These are phyloP conservation scores for Tetragonula clypearis DNA, from an alignment of 1,140 invertebrate genomes.

Conservation along the genomic window DNA sequence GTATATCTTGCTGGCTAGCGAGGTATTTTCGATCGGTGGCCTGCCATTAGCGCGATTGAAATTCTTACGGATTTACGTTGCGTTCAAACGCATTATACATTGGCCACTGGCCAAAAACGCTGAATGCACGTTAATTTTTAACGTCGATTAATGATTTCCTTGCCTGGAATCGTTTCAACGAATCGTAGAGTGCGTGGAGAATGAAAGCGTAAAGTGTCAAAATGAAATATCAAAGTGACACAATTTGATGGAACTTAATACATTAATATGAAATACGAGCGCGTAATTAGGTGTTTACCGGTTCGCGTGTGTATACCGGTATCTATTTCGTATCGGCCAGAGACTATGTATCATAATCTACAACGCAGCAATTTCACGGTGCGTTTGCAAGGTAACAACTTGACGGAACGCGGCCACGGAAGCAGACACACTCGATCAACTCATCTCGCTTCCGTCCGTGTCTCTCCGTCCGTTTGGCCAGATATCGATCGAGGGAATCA, in stretches of 20 bases:
- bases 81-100: not conserved
- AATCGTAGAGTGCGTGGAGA: too few species aligned
- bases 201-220: too few species aligned
- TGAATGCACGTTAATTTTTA: too few species aligned
- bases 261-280: not conserved
- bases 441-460: conserved; percentile 42
- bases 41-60: not conserved
- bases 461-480: not conserved
- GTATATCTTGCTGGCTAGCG: too few species aligned
- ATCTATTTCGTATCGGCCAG: not conserved
- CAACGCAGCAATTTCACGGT: conserved; percentile 47
- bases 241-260: too few species aligned
- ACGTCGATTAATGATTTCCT: too few species aligned
- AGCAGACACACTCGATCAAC: conserved; percentile 13
- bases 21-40: not conserved
- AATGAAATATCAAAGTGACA: too few species aligned
- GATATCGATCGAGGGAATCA: conserved; percentile 58
- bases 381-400: conserved; percentile 30
- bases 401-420: conserved; percentile 13
- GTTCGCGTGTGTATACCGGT: not conserved
- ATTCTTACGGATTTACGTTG: not conserved
- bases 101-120: too few species aligned
- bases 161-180: too few species aligned
- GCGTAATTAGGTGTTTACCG: conserved; percentile 17
- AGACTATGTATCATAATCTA: conserved; percentile 45